Conservation (phyloP, 2,797 vertebrate genomes). For the Bradypodion ventrale region DNA sequence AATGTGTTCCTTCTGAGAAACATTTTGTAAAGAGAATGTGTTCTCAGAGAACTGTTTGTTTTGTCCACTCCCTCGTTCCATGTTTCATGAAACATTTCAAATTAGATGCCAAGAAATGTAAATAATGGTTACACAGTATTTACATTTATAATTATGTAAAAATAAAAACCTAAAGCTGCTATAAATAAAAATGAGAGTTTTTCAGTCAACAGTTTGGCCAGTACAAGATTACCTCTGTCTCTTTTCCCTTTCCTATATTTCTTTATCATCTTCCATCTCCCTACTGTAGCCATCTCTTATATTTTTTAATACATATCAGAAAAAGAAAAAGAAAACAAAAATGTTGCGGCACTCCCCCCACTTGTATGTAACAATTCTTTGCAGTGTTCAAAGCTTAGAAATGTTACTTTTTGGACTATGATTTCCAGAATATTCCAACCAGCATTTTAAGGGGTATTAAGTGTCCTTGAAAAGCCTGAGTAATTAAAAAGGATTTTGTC, state of each 20-base stretch:
- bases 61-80: slow-evolving; percentile 48
- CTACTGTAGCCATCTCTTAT: too few species aligned
- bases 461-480: neutral
- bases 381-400: too few species aligned
- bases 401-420: neutral
- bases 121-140: slow-evolving; percentile 40
- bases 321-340: too few species aligned
- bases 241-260: neutral
- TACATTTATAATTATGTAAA: slow-evolving; percentile 39
- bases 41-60: slow-evolving; percentile 36
- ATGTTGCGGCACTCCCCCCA: too few species aligned
- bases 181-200: slow-evolving; percentile 30
- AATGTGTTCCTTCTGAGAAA: neutral
- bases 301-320: too few species aligned
- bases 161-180: slow-evolving; percentile 49
- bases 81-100: slow-evolving; percentile 57
- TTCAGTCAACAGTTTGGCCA: neutral
- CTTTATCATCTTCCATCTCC: too few species aligned
- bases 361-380: too few species aligned
- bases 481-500: neutral
- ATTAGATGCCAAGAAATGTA: slow-evolving; percentile 45
- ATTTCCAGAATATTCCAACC: neutral
- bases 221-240: neutral
- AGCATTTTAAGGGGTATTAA: neutral
- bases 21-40: slow-evolving; percentile 16